Evolutionary conservation across 1,140 invertebrate genomes (phyloP).

Genomic region (Drosophila chauvacae): DNA sequence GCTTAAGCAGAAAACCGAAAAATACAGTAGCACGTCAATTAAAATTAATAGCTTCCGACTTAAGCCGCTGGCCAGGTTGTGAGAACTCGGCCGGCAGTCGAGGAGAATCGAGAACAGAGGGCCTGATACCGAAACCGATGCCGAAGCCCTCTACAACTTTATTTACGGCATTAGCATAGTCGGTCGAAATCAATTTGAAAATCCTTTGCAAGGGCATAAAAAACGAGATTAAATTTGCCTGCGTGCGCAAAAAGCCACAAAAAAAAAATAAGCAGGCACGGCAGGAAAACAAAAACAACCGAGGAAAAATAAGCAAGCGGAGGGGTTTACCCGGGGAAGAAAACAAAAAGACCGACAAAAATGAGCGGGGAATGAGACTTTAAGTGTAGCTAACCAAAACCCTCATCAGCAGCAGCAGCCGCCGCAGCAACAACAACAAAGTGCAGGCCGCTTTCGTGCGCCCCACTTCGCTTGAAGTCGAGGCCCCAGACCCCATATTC

Average conservation of each 20-base stretch:
- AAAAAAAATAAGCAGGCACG: slow-evolving; percentile 27
- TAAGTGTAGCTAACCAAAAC: slow-evolving; percentile 77
- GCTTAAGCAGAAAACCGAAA: slow-evolving; percentile 37
- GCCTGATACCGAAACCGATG: slow-evolving; percentile 19
- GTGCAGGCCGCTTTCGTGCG: slow-evolving; percentile 74
- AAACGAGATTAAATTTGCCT: slow-evolving; percentile 75
- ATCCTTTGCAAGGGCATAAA: slow-evolving; percentile 75
- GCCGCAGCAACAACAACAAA: slow-evolving; percentile 62
- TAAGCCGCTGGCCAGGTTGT: slow-evolving; percentile 51
- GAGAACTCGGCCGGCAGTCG: slow-evolving; percentile 22
- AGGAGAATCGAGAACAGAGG: slow-evolving; percentile 10
- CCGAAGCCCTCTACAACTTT: slow-evolving; percentile 57
- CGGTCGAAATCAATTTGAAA: slow-evolving; percentile 74
- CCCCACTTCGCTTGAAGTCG: slow-evolving; percentile 60
- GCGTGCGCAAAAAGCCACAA: slow-evolving; percentile 51
- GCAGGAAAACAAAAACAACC: slow-evolving; percentile 37
- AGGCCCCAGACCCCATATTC: slow-evolving; percentile 30
- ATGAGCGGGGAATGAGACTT: slow-evolving; percentile 58
- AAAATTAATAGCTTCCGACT: slow-evolving; percentile 82
- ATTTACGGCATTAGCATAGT: slow-evolving; percentile 78
- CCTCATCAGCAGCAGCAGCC: slow-evolving; percentile 66
- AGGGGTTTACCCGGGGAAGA: slow-evolving; percentile 18
- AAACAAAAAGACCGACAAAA: slow-evolving; percentile 70
- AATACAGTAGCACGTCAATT: slow-evolving; percentile 81
- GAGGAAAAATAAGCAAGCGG: slow-evolving; percentile 17